These are phyloP conservation scores for Chitala chitala DNA, from an alignment of 2,113 vertebrate species.

Conservation along the genomic window DNA sequence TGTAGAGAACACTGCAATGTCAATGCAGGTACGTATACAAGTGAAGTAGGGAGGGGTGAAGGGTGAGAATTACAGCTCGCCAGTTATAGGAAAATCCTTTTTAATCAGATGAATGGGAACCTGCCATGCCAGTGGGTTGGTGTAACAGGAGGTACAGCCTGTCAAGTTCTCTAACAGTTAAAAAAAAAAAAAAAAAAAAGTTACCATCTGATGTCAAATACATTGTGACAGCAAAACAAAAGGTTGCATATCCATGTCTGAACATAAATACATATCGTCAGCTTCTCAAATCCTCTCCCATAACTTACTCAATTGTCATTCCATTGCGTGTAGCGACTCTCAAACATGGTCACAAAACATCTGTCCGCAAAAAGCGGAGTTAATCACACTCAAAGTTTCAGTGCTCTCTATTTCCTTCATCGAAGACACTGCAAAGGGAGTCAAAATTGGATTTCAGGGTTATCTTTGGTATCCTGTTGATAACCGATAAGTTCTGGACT, in stretches of 20 bases:
- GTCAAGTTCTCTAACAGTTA: neutral
- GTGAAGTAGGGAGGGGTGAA: neutral
- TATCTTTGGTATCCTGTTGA: no score
- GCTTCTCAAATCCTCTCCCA: no score
- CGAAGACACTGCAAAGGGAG: no score
- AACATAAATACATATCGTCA: no score
- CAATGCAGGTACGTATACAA: neutral
- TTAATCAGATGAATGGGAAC: neutral
- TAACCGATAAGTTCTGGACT: no score
- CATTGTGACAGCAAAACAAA: neutral
- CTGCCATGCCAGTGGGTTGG: neutral
- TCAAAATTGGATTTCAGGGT: no score
- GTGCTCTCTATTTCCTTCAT: no score
- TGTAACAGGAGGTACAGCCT: neutral
- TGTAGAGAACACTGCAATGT: neutral
- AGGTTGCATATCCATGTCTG: neutral
- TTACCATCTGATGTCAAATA: neutral
- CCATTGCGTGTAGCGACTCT: no score
- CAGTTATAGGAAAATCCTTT: slow-evolving; percentile 3
- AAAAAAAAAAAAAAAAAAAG: neutral
- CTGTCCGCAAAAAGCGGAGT: no score
- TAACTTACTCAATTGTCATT: no score
- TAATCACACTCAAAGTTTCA: no score
- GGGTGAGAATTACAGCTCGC: slow-evolving; percentile 6
- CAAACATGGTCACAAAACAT: no score